Evolutionary conservation across 2,888 invertebrate genomes (phyloP), one percentile per base, ranked within the genome.

Genomic region (Julus scanicus): DNA sequence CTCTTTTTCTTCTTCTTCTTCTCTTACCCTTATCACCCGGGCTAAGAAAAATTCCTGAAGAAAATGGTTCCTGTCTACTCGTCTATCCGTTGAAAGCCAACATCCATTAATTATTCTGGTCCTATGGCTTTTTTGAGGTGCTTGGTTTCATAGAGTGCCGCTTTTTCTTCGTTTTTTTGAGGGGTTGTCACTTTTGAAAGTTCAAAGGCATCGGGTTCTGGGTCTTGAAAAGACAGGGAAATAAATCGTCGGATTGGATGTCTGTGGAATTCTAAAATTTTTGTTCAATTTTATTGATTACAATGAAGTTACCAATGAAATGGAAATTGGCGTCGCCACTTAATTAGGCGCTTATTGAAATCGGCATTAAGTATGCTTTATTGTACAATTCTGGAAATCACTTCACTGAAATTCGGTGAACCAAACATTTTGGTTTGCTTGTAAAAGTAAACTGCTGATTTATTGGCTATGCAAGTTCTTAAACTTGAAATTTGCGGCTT

Each of bases 91-190:
- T 63, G 63, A 63, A 63, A 63, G 63, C 63, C 29, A 71, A n/a
- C 71, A 71, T 71, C 71, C 71, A 71, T 71, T 71, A 71, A 71
- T 71, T 71, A 71, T 11, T 20, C 71, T 71, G 71, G 71, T 63
- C 53, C 3, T 17, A 11, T 53, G 6, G 17, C 63, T 17, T 63
- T 44, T 29, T 63, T 63, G 4, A n/a, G 63, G 71, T 29, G 71
- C 71, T 71, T 20, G 71, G 71, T 71, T 71, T 71, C 63, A 63
- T 29, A 71, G 9, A 71, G 71, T 11, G 71, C 71, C 71, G 71
- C 71, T 29, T 1, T 5, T 20, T 11, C 29, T 44, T 44, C 2
- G 0, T 20, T 63, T 63, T n/a, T 8, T 63, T 63, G 5, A n/a
- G 9, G 9, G n/a, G 4, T 71, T 71, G 71, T 71, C 29, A 9